A percentile compares a stretch with the other conserved stretches of the same genome.
Evolutionary conservation across 2,113 vertebrate species (phyloP).

Genomic region (Andinoacara biseriatus): DNA sequence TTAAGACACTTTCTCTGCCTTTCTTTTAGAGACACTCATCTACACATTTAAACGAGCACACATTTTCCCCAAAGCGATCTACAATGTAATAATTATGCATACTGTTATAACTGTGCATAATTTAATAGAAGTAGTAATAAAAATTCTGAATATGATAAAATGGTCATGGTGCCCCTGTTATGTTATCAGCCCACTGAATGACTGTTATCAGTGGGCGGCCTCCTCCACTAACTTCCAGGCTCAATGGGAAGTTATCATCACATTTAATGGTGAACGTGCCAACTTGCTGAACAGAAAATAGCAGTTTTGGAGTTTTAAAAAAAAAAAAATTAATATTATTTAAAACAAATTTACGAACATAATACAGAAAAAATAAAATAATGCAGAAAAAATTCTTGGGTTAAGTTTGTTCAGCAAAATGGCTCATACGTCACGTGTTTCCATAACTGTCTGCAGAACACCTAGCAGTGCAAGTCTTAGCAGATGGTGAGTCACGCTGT

Average conservation of each 20-base stretch:
- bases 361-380: background rate
- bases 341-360: background rate
- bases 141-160: slow-evolving; percentile 51
- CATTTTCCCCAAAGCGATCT: slow-evolving; percentile 34
- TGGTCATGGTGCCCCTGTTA: slow-evolving; percentile 32
- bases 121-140: slow-evolving; percentile 48
- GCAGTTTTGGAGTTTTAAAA: background rate
- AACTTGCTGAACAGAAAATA: background rate
- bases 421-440: background rate
- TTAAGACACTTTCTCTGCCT: background rate
- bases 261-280: background rate
- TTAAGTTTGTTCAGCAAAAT: slow-evolving; percentile 4
- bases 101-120: slow-evolving; percentile 53
- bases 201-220: background rate
- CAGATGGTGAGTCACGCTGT: background rate
- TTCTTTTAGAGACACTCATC: slow-evolving; percentile 10
- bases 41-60: background rate
- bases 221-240: slow-evolving; percentile 1
- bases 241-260: background rate
- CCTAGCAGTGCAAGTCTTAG: background rate
- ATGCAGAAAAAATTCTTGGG: background rate
- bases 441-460: background rate
- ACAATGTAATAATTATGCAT: slow-evolving; percentile 48
- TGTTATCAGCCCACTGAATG: slow-evolving; percentile 14
- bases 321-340: fast-evolving